A percentile compares a stretch with the other conserved stretches of the same genome.
Conservation (phyloP, 1,140 invertebrate genomes). For the Trinorchestia longiramus region DNA sequence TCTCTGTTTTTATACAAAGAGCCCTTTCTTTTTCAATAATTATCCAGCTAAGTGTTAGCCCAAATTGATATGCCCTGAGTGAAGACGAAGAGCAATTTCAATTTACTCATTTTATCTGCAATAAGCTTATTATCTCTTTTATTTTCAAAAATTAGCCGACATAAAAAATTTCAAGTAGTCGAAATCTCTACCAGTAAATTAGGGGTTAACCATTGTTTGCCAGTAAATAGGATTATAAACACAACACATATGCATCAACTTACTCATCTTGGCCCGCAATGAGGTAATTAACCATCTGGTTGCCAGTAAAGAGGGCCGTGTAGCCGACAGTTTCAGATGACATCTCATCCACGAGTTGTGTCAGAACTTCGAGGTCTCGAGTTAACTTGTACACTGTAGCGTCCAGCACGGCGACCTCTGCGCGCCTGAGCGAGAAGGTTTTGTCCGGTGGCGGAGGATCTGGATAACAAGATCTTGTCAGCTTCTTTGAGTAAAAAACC, state of each 20-base stretch:
- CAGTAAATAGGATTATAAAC: not conserved
- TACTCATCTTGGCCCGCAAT: conserved; percentile 62
- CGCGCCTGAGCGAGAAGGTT: conserved; percentile 70
- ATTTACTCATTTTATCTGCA: too few relatives aligned
- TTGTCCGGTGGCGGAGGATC: conserved; percentile 70
- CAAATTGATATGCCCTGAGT: too few relatives aligned
- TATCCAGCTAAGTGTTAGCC: too few relatives aligned
- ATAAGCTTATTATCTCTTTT: too few relatives aligned
- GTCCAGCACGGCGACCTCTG: conserved; percentile 72
- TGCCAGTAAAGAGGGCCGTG: conserved; percentile 73
- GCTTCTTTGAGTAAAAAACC: too few relatives aligned
- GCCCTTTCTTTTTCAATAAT: too few relatives aligned
- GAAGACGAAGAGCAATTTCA: too few relatives aligned
- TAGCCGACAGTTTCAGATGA: conserved; percentile 71
- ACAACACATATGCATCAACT: not conserved
- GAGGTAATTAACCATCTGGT: conserved; percentile 72
- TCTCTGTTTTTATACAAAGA: too few relatives aligned
- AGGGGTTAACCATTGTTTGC: not conserved
- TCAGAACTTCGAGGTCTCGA: conserved; percentile 72
- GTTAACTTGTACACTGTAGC: conserved; percentile 70
- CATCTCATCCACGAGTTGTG: conserved; percentile 70
- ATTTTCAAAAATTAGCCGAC: too few relatives aligned
- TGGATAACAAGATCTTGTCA: conserved; percentile 48
- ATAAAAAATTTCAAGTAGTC: too few relatives aligned
- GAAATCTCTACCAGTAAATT: too few relatives aligned